A percentile compares a stretch with the other conserved stretches of the same genome.
phyloP scores from a whole-genome alignment of 1,140 invertebrate genomes.

The Berghia stephanieae region DNA sequence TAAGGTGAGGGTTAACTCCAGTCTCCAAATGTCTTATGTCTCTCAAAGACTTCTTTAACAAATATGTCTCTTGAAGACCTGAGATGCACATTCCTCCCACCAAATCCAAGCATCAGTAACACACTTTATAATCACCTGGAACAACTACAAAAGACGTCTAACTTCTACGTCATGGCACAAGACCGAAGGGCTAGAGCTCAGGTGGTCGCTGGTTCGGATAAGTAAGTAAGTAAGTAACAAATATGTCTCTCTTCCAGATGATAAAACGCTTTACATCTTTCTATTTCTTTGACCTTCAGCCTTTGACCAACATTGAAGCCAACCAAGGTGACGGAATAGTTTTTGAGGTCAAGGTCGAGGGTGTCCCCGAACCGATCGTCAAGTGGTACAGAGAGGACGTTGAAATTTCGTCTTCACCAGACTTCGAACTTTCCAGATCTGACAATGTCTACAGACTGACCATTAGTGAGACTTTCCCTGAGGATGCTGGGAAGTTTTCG shows the following conservation, averaged over 20 bases:
- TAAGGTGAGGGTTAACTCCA: too few relatives aligned
- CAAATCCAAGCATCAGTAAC: too few relatives aligned
- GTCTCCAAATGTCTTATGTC: too few relatives aligned
- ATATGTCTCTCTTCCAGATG: neutral
- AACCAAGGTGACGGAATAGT: conserved; percentile 78
- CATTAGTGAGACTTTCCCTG: conserved; percentile 95
- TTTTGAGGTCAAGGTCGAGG: conserved; percentile 79
- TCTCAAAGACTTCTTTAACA: too few relatives aligned
- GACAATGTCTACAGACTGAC: conserved; percentile 74
- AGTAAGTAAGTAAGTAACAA: too few relatives aligned
- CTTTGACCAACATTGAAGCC: conserved; percentile 60
- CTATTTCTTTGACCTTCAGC: conserved; percentile 1
- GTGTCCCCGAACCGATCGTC: conserved; percentile 77
- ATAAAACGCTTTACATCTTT: neutral
- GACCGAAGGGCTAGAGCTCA: too few relatives aligned
- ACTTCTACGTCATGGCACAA: too few relatives aligned
- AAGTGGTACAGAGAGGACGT: conserved; percentile 79
- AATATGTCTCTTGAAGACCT: too few relatives aligned
- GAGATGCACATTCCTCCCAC: too few relatives aligned
- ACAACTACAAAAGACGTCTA: too few relatives aligned
- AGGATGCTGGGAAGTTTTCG: conserved; percentile 92
- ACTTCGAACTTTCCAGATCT: conserved; percentile 58
- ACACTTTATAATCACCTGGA: too few relatives aligned
- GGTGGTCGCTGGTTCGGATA: too few relatives aligned
- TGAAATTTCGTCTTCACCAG: conserved; percentile 56